Evolutionary conservation across 2,113 vertebrate species (phyloP).

Genomic region (Xiphias gladius): DNA sequence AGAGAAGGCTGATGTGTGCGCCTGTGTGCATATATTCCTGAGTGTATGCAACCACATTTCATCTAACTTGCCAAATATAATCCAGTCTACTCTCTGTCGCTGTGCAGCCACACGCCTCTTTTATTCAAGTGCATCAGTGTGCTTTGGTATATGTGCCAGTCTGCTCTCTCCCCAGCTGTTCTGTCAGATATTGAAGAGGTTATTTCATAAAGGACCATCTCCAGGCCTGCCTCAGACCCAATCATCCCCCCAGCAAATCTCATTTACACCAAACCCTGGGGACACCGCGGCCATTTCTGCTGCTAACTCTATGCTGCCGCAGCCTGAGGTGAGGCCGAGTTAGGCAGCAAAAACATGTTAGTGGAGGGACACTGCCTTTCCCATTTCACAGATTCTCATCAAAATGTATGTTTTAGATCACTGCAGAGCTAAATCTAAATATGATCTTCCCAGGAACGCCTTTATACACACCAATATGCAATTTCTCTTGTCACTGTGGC

Average conservation of each 20-base stretch:
- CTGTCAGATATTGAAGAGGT: constrained; percentile 70
- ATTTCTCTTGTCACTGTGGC: background rate
- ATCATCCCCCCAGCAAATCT: constrained; percentile 78
- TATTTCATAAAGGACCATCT: constrained; percentile 76
- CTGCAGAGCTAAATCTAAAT: background rate
- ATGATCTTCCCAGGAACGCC: background rate
- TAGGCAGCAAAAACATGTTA: constrained; percentile 26
- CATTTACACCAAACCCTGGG: constrained; percentile 71
- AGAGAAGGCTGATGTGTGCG: background rate
- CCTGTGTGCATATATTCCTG: background rate
- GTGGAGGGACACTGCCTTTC: background rate
- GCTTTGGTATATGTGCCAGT: background rate
- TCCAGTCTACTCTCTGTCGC: constrained; percentile 28
- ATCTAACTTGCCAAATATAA: constrained; percentile 17
- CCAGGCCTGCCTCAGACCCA: constrained; percentile 71
- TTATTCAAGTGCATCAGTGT: constrained; percentile 32
- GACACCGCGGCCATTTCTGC: constrained; percentile 64
- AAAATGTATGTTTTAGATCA: background rate
- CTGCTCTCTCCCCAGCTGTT: constrained; percentile 54
- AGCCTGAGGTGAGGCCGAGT: constrained; percentile 25
- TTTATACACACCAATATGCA: fast-evolving
- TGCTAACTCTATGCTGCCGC: constrained; percentile 53
- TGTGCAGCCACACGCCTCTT: constrained; percentile 20
- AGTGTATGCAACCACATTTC: background rate
- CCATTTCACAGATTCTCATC: constrained; percentile 18